phyloP scores from a whole-genome alignment of 2,797 vertebrate species.

The Holocentrus rufus region DNA sequence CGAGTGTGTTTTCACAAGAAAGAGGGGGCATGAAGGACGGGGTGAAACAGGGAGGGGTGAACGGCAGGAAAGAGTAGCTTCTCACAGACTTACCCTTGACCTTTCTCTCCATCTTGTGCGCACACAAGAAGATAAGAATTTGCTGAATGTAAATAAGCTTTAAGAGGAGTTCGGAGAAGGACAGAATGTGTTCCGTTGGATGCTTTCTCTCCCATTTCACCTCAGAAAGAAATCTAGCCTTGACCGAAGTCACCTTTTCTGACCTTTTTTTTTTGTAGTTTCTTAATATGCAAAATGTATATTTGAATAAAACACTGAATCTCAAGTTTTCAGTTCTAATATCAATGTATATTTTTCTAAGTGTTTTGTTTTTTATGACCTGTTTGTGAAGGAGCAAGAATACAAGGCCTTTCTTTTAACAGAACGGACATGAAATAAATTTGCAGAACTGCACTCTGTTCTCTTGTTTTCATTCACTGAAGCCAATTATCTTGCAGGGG shows the following conservation, averaged over 20 bases:
- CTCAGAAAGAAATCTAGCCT: constrained; percentile 62
- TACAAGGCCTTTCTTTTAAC: constrained; percentile 68
- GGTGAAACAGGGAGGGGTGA: constrained; percentile 31
- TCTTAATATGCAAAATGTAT: constrained; percentile 80
- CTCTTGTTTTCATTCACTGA: constrained; percentile 47
- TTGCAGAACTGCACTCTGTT: constrained; percentile 61
- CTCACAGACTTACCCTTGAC: constrained; percentile 46
- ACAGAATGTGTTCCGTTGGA: constrained; percentile 71
- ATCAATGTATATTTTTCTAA: constrained; percentile 83
- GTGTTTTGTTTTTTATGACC: constrained; percentile 70
- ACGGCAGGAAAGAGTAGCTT: constrained; percentile 37
- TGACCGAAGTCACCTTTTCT: constrained; percentile 69
- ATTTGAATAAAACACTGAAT: constrained; percentile 83
- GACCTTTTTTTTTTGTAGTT: constrained; percentile 71
- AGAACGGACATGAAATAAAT: constrained; percentile 79
- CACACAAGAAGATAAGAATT: constrained; percentile 59
- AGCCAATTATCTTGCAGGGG: constrained; percentile 1
- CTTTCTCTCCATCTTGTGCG: constrained; percentile 56
- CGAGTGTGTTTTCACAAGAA: constrained; percentile 51
- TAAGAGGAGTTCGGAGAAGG: constrained; percentile 61
- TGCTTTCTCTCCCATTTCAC: constrained; percentile 57
- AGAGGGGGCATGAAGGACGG: constrained; percentile 38
- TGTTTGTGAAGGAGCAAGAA: constrained; percentile 75
- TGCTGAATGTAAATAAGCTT: constrained; percentile 79
- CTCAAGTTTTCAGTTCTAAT: constrained; percentile 78